Evolutionary conservation across 2,888 invertebrate genomes (phyloP), one percentile per base, ranked within the genome.

Genomic region (Strigamia maritima): DNA sequence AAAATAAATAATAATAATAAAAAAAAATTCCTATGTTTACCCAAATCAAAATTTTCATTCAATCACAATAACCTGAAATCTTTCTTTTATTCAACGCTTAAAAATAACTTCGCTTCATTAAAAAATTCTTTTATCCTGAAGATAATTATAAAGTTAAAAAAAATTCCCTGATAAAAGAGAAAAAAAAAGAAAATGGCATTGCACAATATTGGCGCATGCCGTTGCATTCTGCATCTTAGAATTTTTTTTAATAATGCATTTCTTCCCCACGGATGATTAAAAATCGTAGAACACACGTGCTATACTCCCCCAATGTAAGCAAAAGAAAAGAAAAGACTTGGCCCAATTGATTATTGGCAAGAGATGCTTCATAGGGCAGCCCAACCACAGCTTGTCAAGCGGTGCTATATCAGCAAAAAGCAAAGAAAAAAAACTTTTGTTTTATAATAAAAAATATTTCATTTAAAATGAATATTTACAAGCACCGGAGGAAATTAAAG

Each of bases 201-300:
- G 26, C 7, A 65, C 26, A 26, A 14, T 65, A 65, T 65, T 65
- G 28, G 65, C 24, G 28, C 65, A 65, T 24, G 65, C 65, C 24
- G 24, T 65, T n/a, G 65, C 14, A 24, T 3, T 26, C 65, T 26
- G 24, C 0, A 26, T 12, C 14, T 26, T 65, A 16, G 65, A 28
- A 65, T 65, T 26, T 65, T 65, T 65, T 65, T 65, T 65, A 65
- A 65, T 65, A 65, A 65, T 65, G 24, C 24, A 65, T 65, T 65
- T 65, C 26, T 24, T 65, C 65, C 24, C 26, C 49, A 16, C 26
- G 26, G 65, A 65, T 65, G 65, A 65, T 65, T 65, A 65, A 65
- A 65, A 65, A 65, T 26, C 65, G 10, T 65, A 65, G 65, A 65
- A 65, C 19, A 65, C 65, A 24, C 65, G 16, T n/a, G 31, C 31